A percentile compares a stretch with the other conserved stretches of the same genome.
These are phyloP conservation scores for Nesogale talazaci DNA, from an alignment of 2,113 vertebrate species.

Conservation along the genomic window DNA sequence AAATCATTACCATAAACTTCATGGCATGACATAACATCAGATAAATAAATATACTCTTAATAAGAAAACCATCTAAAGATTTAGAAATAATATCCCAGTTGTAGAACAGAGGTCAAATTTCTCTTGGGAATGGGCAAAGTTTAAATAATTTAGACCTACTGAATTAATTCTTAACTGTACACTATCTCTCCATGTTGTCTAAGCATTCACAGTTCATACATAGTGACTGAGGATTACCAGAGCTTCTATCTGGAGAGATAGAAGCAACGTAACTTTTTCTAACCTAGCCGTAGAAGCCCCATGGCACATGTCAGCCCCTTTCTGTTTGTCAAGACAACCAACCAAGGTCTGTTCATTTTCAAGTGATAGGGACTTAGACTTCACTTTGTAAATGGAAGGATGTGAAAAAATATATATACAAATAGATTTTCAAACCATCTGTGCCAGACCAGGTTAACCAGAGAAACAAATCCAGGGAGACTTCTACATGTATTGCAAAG, in stretches of 20 bases:
- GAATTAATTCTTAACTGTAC: not conserved
- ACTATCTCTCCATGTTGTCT: not conserved
- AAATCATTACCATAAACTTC: not conserved
- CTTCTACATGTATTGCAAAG: too few species aligned
- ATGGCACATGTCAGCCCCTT: not conserved
- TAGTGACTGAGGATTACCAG: not conserved
- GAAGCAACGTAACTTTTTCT: not conserved
- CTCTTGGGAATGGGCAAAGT: not conserved
- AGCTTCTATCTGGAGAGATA: not conserved
- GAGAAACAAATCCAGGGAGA: too few species aligned
- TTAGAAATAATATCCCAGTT: not conserved
- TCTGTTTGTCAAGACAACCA: not conserved
- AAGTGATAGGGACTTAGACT: not conserved
- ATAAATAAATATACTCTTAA: not conserved
- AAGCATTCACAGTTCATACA: not conserved
- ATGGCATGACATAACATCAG: not conserved
- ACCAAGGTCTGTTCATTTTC: not conserved
- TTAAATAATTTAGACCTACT: not conserved
- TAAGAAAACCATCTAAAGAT: not conserved
- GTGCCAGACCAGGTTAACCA: too few species aligned
- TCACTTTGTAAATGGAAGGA: accelerated
- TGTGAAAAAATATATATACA: not conserved
- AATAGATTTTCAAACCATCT: not conserved
- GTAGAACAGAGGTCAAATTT: not conserved
- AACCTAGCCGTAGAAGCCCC: not conserved